Base-by-base conservation (phyloP, 2,113 vertebrate genomes). In the Odontesthes bonariensis region DNA sequence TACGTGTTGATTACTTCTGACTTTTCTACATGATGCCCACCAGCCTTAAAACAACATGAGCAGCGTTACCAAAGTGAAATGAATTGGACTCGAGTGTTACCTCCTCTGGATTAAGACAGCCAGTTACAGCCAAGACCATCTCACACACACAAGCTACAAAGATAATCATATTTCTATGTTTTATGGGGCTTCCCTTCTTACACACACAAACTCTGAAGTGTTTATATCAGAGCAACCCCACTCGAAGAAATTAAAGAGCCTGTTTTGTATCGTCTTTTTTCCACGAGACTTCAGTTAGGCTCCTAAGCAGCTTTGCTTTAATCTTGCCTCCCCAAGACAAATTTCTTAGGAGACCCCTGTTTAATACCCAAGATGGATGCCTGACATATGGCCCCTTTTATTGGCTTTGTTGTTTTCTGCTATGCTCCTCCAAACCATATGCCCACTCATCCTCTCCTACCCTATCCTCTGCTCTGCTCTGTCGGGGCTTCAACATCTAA, bases 371-470 rank as follows among this genome's bases (percentile, higher is more conserved):
- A 12, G 5, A 60, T 73, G 77, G 76, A 57, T 56, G 52, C 49
- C 60, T 62, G 73, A 87, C 92, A 93, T 92, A 92, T 88, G 90
- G 92, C 64, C 73, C 63, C 70, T 79, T 53, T 81, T 74, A 88
- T 65, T 81, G 76, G 86, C 84, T 87, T 86, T 90, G 71, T 81
- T 87, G 59, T 85, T 81, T 11, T 82, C 71, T 61, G 17, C 55
- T 53, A 44, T 80, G 66, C 60, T 65, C 27, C 22, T 86, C 65
- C 56, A 38, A 65, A 75, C 60, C 73, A 90, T 79, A 82, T 86
- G 76, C 35, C 35, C 72, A 46, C 31, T 82, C 62, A 55, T 17
- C 69, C 56, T 23, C 44, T 40, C 38, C 51, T 31, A 31, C 49
- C 68, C 32, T 20, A 22, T 19, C 32, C 44, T 47, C 44, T 32